Conservation (phyloP, 2,113 vertebrate genomes). For the Pseudopodoces humilis region DNA sequence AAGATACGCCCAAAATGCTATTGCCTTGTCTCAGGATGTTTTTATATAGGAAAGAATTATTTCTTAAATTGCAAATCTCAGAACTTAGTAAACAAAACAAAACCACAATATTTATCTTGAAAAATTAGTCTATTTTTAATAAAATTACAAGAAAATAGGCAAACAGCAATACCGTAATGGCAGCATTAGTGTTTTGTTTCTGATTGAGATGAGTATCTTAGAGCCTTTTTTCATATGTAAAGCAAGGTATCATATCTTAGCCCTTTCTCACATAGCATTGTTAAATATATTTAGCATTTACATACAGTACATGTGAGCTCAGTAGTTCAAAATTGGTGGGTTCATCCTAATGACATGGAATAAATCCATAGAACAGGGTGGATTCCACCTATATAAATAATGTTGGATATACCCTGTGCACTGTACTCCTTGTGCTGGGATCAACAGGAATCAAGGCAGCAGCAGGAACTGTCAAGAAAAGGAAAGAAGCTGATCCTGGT, state of each 20-base stretch:
- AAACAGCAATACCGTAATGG: background rate
- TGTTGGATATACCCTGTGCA: background rate
- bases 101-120: background rate
- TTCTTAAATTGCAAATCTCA: background rate
- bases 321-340: background rate
- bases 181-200: background rate
- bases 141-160: background rate
- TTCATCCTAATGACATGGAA: background rate
- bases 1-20: background rate
- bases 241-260: background rate
- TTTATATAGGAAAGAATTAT: background rate
- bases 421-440: background rate
- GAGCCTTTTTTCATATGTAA: background rate
- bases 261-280: background rate
- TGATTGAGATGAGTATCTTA: background rate
- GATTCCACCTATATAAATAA: background rate
- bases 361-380: background rate
- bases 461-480: background rate
- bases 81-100: background rate
- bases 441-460: background rate
- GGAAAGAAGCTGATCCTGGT: background rate
- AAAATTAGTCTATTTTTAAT: background rate
- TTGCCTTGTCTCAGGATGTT: background rate
- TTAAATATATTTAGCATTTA: background rate
- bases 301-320: background rate